A percentile compares a stretch with the other conserved stretches of the same genome.
Evolutionary conservation across 2,888 invertebrate species (phyloP).

Genomic region (Trilocha varians): DNA sequence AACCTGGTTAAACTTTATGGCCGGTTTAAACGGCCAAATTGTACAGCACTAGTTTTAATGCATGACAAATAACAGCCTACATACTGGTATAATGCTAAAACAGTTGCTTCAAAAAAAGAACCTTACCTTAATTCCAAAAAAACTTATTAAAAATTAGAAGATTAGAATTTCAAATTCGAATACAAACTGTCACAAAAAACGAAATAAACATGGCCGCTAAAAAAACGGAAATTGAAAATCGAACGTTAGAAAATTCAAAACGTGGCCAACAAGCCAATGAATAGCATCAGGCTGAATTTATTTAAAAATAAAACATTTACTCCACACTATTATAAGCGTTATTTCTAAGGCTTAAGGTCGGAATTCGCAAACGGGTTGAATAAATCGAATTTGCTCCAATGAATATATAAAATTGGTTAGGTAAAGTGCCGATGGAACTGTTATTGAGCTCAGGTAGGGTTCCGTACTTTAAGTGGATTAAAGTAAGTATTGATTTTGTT

Average conservation of each 20-base stretch:
- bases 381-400: constrained; percentile 10
- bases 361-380: not conserved
- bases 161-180: not conserved
- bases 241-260: not conserved
- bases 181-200: not conserved
- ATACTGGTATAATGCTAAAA: too few species aligned
- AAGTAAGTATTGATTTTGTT: too few species aligned
- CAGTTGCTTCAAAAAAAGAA: too few species aligned
- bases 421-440: not conserved
- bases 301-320: not conserved
- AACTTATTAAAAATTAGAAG: not conserved
- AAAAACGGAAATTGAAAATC: not conserved
- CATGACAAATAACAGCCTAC: too few species aligned
- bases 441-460: too few species aligned
- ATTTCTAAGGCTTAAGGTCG: not conserved
- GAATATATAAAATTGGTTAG: constrained; percentile 17
- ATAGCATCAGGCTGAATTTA: not conserved
- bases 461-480: too few species aligned
- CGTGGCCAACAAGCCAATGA: not conserved
- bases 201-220: not conserved
- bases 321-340: not conserved
- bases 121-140: too few species aligned
- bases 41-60: too few species aligned
- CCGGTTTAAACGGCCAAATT: too few species aligned
- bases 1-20: too few species aligned